Conservation (phyloP, 2,888 invertebrate genomes). For the Oxycera nigricornis region DNA sequence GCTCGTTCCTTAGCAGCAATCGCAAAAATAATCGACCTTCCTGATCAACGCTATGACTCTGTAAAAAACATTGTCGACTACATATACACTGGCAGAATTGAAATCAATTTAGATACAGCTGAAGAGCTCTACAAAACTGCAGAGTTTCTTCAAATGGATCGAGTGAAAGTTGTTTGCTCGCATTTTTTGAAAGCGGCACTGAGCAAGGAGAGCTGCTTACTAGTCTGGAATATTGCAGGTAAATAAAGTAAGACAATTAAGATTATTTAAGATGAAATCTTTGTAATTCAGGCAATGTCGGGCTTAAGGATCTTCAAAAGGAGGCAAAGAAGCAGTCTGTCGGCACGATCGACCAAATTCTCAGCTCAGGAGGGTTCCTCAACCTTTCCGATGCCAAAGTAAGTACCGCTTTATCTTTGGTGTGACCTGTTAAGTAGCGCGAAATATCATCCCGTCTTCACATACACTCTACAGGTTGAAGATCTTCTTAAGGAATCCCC, state of each 20-base stretch:
- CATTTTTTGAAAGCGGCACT: slow-evolving; percentile 25
- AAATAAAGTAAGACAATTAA: background rate
- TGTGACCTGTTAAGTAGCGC: background rate
- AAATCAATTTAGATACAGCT: slow-evolving; percentile 8
- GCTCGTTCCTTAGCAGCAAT: background rate
- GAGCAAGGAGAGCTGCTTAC: background rate
- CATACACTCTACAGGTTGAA: slow-evolving; percentile 1
- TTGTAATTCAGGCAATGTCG: slow-evolving; percentile 20
- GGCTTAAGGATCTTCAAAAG: background rate
- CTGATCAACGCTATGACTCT: slow-evolving; percentile 16
- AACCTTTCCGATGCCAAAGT: slow-evolving; percentile 8
- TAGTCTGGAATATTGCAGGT: slow-evolving; percentile 33
- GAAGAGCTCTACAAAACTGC: slow-evolving; percentile 16
- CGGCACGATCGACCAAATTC: background rate
- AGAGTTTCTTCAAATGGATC: slow-evolving; percentile 19
- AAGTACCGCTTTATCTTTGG: background rate
- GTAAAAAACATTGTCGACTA: slow-evolving; percentile 17
- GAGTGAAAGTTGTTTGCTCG: slow-evolving; percentile 9
- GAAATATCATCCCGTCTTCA: background rate
- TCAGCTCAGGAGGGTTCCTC: background rate
- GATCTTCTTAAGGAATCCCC: background rate
- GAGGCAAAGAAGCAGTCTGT: slow-evolving; percentile 24
- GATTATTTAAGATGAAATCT: background rate
- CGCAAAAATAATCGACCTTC: slow-evolving; percentile 1
- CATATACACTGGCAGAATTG: slow-evolving; percentile 24